phyloP scores from a whole-genome alignment of 2,113 vertebrate species.

The Pristiophorus japonicus region DNA sequence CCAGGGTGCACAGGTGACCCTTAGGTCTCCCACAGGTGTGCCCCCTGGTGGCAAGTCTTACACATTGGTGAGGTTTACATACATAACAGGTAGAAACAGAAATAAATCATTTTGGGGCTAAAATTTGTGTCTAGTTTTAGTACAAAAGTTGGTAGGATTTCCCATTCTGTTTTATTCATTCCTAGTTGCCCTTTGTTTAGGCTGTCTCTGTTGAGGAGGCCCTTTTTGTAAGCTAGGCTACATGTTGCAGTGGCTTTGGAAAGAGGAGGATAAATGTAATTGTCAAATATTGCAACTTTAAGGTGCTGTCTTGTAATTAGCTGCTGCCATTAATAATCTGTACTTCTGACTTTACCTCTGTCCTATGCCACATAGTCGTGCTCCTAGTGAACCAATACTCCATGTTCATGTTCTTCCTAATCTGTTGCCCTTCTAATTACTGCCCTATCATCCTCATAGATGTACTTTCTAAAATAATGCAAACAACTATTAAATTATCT shows the following conservation, averaged over 20 bases:
- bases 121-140: not conserved
- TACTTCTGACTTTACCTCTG: not conserved
- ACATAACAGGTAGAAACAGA: not conserved
- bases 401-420: not conserved
- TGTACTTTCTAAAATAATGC: not conserved
- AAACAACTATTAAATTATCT: not conserved
- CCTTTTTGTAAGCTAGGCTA: not conserved
- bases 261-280: not conserved
- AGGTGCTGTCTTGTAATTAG: not conserved
- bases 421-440: not conserved
- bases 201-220: not conserved
- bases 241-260: too few relatives aligned
- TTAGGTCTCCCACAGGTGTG: too few relatives aligned
- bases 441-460: not conserved
- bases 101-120: not conserved
- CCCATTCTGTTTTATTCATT: not conserved
- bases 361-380: not conserved
- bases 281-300: too few relatives aligned
- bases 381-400: not conserved
- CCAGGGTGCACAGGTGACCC: too few relatives aligned
- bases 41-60: too few relatives aligned
- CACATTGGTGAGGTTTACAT: too few relatives aligned
- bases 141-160: not conserved
- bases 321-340: not conserved
- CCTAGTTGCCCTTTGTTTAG: not conserved